phyloP scores from a whole-genome alignment of 2,797 vertebrate species.

The Triplophysa yarkandensis region DNA sequence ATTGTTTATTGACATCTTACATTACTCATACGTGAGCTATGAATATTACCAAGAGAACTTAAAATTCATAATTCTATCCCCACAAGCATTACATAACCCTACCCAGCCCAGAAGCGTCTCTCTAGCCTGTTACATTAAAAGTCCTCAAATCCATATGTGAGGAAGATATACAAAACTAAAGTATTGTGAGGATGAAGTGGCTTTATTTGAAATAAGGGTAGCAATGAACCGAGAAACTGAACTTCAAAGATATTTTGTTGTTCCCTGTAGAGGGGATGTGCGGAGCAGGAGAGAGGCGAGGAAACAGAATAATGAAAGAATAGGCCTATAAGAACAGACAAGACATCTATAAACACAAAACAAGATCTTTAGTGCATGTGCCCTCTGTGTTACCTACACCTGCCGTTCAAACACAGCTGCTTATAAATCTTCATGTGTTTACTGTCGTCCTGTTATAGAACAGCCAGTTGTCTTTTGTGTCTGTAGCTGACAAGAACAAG shows the following conservation, averaged over 20 bases:
- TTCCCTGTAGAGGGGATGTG: slow-evolving; percentile 31
- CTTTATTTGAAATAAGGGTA: slow-evolving; percentile 4
- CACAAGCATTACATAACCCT: neutral
- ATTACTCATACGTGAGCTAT: neutral
- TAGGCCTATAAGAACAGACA: slow-evolving; percentile 8
- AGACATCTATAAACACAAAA: slow-evolving; percentile 10
- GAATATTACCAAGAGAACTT: neutral
- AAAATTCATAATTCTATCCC: neutral
- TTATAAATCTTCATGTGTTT: too few relatives aligned
- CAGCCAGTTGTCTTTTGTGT: neutral
- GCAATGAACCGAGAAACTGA: slow-evolving; percentile 28
- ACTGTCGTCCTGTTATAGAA: too few relatives aligned
- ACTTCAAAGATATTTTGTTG: slow-evolving; percentile 38
- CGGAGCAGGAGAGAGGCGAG: slow-evolving; percentile 5
- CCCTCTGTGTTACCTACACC: neutral
- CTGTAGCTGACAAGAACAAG: neutral
- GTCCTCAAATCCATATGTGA: too few relatives aligned
- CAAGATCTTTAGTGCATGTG: slow-evolving; percentile 1
- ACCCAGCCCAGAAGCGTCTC: neutral
- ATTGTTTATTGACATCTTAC: neutral
- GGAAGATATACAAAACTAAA: neutral
- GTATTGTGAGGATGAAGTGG: neutral
- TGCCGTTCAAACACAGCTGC: too few relatives aligned
- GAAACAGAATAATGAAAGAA: slow-evolving; percentile 31
- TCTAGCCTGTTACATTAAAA: neutral